Base-by-base conservation (phyloP, 2,797 vertebrate genomes). In the Gouania willdenowi region DNA sequence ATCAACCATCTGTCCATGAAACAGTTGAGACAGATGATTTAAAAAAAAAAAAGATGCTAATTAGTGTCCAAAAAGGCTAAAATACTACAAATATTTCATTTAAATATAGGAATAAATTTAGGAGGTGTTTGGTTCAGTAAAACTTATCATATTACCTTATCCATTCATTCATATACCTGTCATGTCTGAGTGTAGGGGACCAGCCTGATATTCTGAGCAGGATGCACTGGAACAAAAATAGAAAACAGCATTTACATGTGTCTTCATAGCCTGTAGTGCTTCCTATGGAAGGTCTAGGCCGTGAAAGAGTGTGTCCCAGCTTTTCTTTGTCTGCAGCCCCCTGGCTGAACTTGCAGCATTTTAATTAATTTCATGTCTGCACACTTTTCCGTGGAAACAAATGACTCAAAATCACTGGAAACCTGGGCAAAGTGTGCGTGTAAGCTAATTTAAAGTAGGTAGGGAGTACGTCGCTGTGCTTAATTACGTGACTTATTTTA, bases 351-450 rank as follows among this genome's bases (percentile, higher is more conserved):
- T 66, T 67, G 67, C 59, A 47, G 56, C 32, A 68, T 60, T 56
- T 65, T 73, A 77, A 87, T 88, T 82, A 74, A 73, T 68, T 81
- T 77, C 58, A 71, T 60, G 46, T 70, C 66, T 65, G 39, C 39
- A 41, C 52, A 62, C 48, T 65, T 69, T 71, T 68, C 59, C 53
- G 41, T 20, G 15, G 26, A 64, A 71, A 81, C 63, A 82, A 80
- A 82, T 53, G 14, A 15, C 54, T 78, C 51, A 47, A 52, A 67
- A 48, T 75, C 40, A 26, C 56, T 41, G 26, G 26, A 58, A 64
- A 67, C 34, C 46, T 39, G 38, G 14, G 45, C 31, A 63, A 67
- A 53, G 44, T 58, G 19, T 39, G 11, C 17, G 38, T 41, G 32
- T 56, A 44, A 39, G 29, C 40, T 55, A 45, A 71, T 64, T 58